phyloP scores from a whole-genome alignment of 2,888 invertebrate genomes.

The Thalpophila matura region DNA sequence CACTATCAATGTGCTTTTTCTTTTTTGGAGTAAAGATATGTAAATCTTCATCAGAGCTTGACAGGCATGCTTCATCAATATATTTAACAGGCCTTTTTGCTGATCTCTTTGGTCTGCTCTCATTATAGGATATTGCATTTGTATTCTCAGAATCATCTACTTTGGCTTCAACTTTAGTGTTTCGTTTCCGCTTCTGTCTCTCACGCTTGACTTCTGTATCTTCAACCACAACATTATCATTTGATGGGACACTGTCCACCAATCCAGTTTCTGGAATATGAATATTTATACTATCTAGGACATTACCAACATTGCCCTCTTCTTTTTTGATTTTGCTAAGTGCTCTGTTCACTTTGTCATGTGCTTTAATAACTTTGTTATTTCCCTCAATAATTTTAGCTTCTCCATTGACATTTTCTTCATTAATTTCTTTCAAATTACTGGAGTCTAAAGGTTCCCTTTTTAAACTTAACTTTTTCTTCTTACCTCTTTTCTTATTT shows the following conservation, averaged over 20 bases:
- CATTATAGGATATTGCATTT: conserved; percentile 43
- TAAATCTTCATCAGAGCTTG: conserved; percentile 85
- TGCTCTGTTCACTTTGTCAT: not conserved
- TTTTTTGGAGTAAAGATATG: conserved; percentile 86
- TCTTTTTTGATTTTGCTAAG: conserved; percentile 1
- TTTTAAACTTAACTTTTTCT: conserved; percentile 70
- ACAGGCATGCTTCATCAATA: conserved; percentile 71
- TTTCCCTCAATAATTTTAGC: conserved; percentile 22
- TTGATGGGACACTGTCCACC: not conserved
- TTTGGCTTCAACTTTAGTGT: conserved; percentile 30
- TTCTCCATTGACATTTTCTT: conserved; percentile 22
- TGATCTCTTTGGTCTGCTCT: conserved; percentile 78
- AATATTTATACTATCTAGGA: conserved; percentile 7
- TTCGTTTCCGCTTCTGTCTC: conserved; percentile 53
- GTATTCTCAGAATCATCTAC: conserved; percentile 13
- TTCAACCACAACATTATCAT: not conserved
- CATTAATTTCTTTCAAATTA: conserved; percentile 42
- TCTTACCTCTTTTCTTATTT: conserved; percentile 74
- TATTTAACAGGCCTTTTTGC: conserved; percentile 84
- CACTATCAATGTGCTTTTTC: conserved; percentile 64
- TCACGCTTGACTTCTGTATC: conserved; percentile 34
- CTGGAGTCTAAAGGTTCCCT: conserved; percentile 41
- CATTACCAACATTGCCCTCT: not conserved
- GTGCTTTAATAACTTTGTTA: not conserved
- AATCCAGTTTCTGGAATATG: not conserved